phyloP scores from a whole-genome alignment of 2,888 invertebrate species.

The Exocentrus adspersus region DNA sequence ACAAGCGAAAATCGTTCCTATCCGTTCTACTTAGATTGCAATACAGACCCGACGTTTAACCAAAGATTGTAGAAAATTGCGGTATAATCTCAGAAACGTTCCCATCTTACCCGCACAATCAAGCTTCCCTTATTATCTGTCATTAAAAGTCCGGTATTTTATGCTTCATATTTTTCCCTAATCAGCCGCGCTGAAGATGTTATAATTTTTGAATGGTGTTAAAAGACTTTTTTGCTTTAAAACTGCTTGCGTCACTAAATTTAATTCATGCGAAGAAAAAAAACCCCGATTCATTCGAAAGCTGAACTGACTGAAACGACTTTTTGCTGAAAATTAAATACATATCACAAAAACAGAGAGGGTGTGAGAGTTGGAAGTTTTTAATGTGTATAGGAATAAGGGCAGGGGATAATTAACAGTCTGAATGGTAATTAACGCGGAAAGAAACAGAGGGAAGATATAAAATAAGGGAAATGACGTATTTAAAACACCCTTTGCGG shows the following conservation, averaged over 20 bases:
- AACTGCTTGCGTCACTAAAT: too few species aligned
- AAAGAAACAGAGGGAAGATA: conserved; percentile 42
- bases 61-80: conserved; percentile 44
- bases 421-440: conserved; percentile 31
- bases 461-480: conserved; percentile 42
- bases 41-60: conserved; percentile 50
- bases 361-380: conserved; percentile 1
- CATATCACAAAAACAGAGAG: neutral
- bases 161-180: conserved; percentile 22
- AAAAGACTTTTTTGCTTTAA: too few species aligned
- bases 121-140: conserved; percentile 25
- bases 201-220: neutral
- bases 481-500: conserved; percentile 40
- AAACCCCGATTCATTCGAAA: too few species aligned
- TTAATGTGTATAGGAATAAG: neutral
- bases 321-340: too few species aligned
- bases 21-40: conserved; percentile 55
- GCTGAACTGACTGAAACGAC: too few species aligned
- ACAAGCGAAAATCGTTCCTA: conserved; percentile 52
- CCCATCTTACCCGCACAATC: conserved; percentile 24
- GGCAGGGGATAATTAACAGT: conserved; percentile 22
- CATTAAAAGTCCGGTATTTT: conserved; percentile 25
- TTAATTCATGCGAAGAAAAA: too few species aligned
- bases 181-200: conserved; percentile 9
- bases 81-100: conserved; percentile 25